phyloP scores from a whole-genome alignment of 1,140 invertebrate genomes.

The Aphidius ervi region DNA sequence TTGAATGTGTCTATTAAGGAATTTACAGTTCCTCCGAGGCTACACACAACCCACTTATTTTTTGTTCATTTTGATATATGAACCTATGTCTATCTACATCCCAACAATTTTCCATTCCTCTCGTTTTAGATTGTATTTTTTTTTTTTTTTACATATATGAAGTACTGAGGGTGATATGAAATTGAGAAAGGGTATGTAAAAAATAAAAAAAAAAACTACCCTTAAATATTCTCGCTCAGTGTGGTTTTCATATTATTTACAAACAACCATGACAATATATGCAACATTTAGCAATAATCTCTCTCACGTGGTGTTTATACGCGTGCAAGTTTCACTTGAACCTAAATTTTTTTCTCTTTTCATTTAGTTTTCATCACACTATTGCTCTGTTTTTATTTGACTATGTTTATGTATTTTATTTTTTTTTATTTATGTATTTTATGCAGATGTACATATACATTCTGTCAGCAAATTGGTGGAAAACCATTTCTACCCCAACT shows the following conservation, averaged over 20 bases:
- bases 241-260: constrained; percentile 41
- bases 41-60: constrained; percentile 18
- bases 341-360: not conserved
- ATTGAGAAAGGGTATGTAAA: not conserved
- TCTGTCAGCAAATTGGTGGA: constrained; percentile 33
- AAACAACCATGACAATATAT: constrained; percentile 22
- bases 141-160: not conserved
- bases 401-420: not conserved
- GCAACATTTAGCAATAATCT: constrained; percentile 31
- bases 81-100: constrained; percentile 12
- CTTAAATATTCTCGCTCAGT: not conserved
- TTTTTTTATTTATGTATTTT: no score
- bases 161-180: not conserved
- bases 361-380: no score
- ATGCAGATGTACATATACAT: not conserved
- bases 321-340: not conserved
- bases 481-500: constrained; percentile 26
- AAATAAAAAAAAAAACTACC: not conserved
- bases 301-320: not conserved
- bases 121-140: not conserved
- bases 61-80: constrained; percentile 42
- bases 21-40: constrained; percentile 47
- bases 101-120: constrained; percentile 14
- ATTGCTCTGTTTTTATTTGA: no score
- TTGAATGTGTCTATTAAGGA: constrained; percentile 46